These are phyloP conservation scores for Hemibagrus wyckioides DNA, from an alignment of 2,113 vertebrate genomes.

Conservation along the genomic window DNA sequence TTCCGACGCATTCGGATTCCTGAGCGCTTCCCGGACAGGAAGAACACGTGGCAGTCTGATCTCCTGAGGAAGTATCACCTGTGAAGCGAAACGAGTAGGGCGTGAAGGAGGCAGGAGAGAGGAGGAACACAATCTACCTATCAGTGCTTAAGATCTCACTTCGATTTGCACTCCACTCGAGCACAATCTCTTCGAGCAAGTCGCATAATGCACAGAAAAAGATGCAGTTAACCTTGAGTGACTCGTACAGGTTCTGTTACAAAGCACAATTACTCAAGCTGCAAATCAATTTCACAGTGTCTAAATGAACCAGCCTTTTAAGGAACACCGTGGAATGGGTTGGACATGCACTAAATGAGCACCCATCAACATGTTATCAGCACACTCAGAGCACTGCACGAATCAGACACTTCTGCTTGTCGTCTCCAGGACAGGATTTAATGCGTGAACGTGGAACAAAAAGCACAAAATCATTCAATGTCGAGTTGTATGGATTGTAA, in stretches of 20 bases:
- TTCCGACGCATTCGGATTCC: constrained; percentile 97
- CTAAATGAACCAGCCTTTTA: constrained; percentile 43
- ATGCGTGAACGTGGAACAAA: constrained; percentile 21
- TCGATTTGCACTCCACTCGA: constrained; percentile 36
- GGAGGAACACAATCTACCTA: constrained; percentile 38
- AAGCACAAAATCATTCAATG: constrained; percentile 18
- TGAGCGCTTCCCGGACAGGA: constrained; percentile 91
- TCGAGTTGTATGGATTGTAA: constrained; percentile 9
- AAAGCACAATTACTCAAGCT: constrained; percentile 47
- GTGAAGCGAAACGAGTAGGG: constrained; percentile 63
- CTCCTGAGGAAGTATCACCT: constrained; percentile 94
- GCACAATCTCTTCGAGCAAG: constrained; percentile 41
- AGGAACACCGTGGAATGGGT: constrained; percentile 20
- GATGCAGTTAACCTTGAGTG: constrained; percentile 47
- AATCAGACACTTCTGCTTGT: not conserved
- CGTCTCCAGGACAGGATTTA: not conserved
- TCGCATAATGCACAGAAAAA: constrained; percentile 36
- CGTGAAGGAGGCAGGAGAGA: no score
- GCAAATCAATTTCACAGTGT: constrained; percentile 44
- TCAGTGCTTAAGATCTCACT: constrained; percentile 41
- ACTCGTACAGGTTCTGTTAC: constrained; percentile 42
- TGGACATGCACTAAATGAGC: constrained; percentile 30
- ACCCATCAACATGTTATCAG: constrained; percentile 10
- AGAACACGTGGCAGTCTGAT: constrained; percentile 96
- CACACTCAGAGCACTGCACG: constrained; percentile 7